These are phyloP conservation scores for Keiferia lycopersicella DNA, from an alignment of 2,888 invertebrate genomes.

Conservation along the genomic window DNA sequence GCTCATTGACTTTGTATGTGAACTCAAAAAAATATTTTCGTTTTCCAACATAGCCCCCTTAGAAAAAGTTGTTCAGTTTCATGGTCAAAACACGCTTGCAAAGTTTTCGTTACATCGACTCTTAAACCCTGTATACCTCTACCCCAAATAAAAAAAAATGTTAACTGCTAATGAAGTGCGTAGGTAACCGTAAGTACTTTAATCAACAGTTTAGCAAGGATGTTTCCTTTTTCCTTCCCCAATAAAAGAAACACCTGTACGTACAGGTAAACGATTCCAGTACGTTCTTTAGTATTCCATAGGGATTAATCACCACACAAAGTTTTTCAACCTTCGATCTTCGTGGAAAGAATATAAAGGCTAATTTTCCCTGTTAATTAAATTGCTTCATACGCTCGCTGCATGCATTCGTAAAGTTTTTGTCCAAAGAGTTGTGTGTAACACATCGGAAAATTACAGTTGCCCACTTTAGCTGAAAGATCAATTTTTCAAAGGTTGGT, in stretches of 20 bases:
- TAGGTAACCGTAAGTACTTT: no score
- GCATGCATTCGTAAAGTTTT: background rate
- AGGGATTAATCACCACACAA: background rate
- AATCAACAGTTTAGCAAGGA: no score
- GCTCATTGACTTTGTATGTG: no score
- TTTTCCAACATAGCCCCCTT: no score
- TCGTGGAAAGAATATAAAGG: background rate
- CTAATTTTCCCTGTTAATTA: background rate
- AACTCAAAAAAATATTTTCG: no score
- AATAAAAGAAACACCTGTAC: background rate
- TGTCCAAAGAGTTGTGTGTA: conserved; percentile 10
- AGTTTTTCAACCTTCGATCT: background rate
- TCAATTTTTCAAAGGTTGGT: background rate
- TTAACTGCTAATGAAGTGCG: no score
- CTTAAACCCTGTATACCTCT: no score
- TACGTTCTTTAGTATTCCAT: background rate
- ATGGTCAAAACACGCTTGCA: no score
- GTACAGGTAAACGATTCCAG: background rate
- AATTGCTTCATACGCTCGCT: background rate
- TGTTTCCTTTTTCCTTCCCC: background rate
- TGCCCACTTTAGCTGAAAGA: background rate
- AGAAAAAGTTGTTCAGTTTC: no score
- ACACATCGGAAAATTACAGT: conserved; percentile 13
- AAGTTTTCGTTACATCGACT: no score
- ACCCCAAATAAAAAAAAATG: no score